phyloP scores from a whole-genome alignment of 2,113 vertebrate species.

The Cyphomyrus plagiostoma region DNA sequence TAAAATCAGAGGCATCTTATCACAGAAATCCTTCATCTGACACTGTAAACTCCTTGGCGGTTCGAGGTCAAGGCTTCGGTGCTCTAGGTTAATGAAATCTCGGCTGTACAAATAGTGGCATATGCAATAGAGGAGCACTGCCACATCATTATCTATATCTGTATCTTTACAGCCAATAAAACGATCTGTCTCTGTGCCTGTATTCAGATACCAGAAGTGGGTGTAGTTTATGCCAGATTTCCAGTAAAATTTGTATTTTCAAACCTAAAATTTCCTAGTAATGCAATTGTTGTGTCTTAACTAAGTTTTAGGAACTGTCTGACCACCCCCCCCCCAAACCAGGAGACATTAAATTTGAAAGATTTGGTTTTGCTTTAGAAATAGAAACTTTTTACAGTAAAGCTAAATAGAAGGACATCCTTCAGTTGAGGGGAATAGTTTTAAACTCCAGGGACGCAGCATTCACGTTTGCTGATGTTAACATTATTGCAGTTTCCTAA shows the following conservation, averaged over 20 bases:
- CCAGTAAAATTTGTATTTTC: neutral
- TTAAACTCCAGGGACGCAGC: neutral
- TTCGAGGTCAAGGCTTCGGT: neutral
- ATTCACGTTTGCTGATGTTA: neutral
- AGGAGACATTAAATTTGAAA: neutral
- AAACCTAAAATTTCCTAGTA: neutral
- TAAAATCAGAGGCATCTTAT: neutral
- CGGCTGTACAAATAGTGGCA: neutral
- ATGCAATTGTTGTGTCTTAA: neutral
- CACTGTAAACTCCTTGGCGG: neutral
- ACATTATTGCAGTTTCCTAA: neutral
- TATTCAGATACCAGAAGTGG: neutral
- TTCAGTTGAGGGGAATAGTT: neutral
- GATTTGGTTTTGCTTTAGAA: neutral
- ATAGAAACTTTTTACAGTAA: neutral
- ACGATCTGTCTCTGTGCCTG: neutral
- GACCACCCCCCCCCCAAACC: neutral
- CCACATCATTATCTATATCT: neutral
- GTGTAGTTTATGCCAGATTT: neutral
- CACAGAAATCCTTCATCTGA: neutral
- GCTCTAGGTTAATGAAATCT: neutral
- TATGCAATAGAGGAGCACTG: neutral
- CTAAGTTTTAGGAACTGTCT: neutral
- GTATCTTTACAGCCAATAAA: neutral
- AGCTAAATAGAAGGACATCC: neutral